Base-by-base conservation (phyloP, 2,888 invertebrate species). In the Andricus curvator region DNA sequence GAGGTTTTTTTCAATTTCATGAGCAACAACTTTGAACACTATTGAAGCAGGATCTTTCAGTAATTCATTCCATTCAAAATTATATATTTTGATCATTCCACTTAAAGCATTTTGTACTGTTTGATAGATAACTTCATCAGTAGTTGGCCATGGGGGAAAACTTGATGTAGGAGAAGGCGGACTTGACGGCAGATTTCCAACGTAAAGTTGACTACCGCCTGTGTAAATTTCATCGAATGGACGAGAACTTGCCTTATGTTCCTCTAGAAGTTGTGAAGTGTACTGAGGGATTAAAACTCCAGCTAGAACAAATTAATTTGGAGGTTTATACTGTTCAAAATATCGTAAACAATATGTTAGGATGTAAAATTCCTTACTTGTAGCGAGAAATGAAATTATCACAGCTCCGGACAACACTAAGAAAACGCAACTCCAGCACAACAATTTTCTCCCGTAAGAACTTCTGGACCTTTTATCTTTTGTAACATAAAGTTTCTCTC, bases 401-500 rank as follows among this genome's bases (percentile, higher is more conserved):
- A 96, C 94, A 41, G 95, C 94, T 64, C 95, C 94, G 22, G 95
- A 94, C 29, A 96, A 94, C 76, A 96, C 93, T 37, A 95, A 94
- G 62, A 95, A 93, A 83, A 96, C 95, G 79, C 96, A 93, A 44
- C 95, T 94, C 96, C 96, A 96, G 91, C 96, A 96, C 33, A 94
- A 91, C 87, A 94, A 94, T 90, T 94, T 94, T 86, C 95, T 95
- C 89, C 95, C 95, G 64, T 91, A 91, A 80, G 95, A 94, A 89
- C 95, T 95, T 90, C 95, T 95, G 68, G 95, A 95, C 78, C 96
- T 94, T 91, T 96, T 96, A 92, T 97, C 97, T 90, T 96, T 96
- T 20, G 97, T 97, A 82, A 97, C 96, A 91, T 96, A 97, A 80
- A 97, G 93, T 91, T 97, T 97, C 93, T 97, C 97, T 80, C 97